phyloP scores from a whole-genome alignment of 2,888 invertebrate genomes.

The Pomacea canaliculata region DNA sequence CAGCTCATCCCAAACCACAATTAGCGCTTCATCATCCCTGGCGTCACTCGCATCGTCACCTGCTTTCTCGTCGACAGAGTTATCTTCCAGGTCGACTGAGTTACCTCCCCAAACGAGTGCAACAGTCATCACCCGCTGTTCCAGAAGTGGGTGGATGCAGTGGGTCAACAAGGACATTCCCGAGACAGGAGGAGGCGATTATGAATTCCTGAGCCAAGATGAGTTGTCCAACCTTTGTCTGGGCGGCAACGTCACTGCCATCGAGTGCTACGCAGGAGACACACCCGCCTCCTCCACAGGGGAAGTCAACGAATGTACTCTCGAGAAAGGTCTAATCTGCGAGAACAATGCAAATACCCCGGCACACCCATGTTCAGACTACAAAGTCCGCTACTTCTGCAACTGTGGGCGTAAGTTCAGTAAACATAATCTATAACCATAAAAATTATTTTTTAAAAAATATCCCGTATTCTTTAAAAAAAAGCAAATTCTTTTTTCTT shows the following conservation, averaged over 20 bases:
- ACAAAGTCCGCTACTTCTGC: constrained; percentile 65
- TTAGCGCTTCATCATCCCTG: not conserved
- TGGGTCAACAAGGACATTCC: constrained; percentile 45
- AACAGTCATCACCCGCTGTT: constrained; percentile 3
- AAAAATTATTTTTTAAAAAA: too few relatives aligned
- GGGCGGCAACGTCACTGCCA: constrained; percentile 51
- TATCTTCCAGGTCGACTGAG: not conserved
- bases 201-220: constrained; percentile 46
- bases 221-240: constrained; percentile 48
- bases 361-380: constrained; percentile 56
- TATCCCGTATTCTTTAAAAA: too few relatives aligned
- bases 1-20: not conserved
- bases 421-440: too few relatives aligned
- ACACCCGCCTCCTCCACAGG: constrained; percentile 42
- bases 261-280: constrained; percentile 57
- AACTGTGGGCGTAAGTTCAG: constrained; percentile 67
- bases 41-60: not conserved
- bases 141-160: constrained; percentile 28
- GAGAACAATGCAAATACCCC: constrained; percentile 43
- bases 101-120: not conserved
- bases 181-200: constrained; percentile 46
- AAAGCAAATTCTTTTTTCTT: too few relatives aligned
- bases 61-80: not conserved
- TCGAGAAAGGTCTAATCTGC: constrained; percentile 82
- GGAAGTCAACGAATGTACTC: constrained; percentile 53